Evolutionary conservation across 2,888 invertebrate species (phyloP).

Genomic region (Allolobophora icterica): DNA sequence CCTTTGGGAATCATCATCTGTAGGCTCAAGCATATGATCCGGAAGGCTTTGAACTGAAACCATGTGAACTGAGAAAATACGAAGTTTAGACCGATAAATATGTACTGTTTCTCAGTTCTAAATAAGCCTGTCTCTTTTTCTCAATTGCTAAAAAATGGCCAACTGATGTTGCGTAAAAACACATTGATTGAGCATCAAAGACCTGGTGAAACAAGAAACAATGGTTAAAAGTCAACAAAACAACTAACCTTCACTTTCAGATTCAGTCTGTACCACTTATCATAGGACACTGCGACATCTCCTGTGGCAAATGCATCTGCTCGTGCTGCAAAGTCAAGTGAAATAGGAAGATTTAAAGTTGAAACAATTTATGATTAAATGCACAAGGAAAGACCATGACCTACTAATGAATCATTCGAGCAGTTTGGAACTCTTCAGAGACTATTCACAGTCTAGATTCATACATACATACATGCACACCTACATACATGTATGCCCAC

Average conservation of each 20-base stretch:
- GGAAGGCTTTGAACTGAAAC: neutral
- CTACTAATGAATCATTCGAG: neutral
- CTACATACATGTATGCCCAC: neutral
- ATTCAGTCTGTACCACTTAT: constrained; percentile 36
- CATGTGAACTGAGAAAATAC: neutral
- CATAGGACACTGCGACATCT: constrained; percentile 10
- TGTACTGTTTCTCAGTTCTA: neutral
- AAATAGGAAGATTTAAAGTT: neutral
- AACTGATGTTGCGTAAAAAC: neutral
- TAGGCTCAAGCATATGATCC: neutral
- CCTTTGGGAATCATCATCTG: neutral
- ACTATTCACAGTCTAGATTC: neutral
- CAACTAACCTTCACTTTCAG: constrained; percentile 39
- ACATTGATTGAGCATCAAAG: neutral
- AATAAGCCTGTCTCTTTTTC: no score
- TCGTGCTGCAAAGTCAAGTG: constrained; percentile 27
- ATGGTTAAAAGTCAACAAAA: neutral
- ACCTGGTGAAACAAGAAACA: neutral
- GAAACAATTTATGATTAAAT: neutral
- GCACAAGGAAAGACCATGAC: neutral
- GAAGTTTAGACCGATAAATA: neutral
- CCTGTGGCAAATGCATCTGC: constrained; percentile 13
- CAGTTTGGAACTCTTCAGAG: neutral
- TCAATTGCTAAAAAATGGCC: neutral
- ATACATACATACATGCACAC: neutral